Evolutionary conservation across 2,888 invertebrate species (phyloP).

Genomic region (Empis stercorea): DNA sequence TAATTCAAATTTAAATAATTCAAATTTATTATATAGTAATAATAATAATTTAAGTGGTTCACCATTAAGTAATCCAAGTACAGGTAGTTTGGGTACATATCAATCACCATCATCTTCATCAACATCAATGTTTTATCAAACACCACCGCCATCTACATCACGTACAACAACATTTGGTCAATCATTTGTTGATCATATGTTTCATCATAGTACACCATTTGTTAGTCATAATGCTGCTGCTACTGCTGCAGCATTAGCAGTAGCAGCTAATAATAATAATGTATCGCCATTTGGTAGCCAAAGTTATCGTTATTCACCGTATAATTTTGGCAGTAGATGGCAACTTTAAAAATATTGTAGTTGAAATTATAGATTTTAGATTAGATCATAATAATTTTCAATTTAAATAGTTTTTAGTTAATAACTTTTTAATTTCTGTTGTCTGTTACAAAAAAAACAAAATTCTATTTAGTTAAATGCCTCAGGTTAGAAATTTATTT

Average conservation of each 20-base stretch:
- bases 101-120: constrained; percentile 26
- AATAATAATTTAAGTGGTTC: constrained; percentile 24
- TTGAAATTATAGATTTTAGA: too few species aligned
- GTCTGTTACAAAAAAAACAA: too few species aligned
- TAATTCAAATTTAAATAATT: constrained; percentile 7
- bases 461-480: too few species aligned
- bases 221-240: constrained; percentile 29
- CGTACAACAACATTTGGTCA: not conserved
- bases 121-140: constrained; percentile 33
- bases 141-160: constrained; percentile 30
- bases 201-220: constrained; percentile 36
- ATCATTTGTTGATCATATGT: constrained; percentile 32
- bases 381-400: too few species aligned
- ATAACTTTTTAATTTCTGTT: too few species aligned
- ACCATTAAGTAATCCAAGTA: constrained; percentile 24
- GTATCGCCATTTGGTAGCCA: constrained; percentile 31
- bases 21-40: not conserved
- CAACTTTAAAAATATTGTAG: constrained; percentile 24
- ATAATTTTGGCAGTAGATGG: constrained; percentile 35
- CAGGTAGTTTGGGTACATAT: constrained; percentile 22
- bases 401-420: too few species aligned
- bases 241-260: constrained; percentile 25
- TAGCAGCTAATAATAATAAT: constrained; percentile 25
- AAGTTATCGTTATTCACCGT: constrained; percentile 36
- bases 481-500: too few species aligned